These are phyloP conservation scores for Tympanuchus pallidicinctus DNA, from an alignment of 2,113 vertebrate genomes.

Conservation along the genomic window DNA sequence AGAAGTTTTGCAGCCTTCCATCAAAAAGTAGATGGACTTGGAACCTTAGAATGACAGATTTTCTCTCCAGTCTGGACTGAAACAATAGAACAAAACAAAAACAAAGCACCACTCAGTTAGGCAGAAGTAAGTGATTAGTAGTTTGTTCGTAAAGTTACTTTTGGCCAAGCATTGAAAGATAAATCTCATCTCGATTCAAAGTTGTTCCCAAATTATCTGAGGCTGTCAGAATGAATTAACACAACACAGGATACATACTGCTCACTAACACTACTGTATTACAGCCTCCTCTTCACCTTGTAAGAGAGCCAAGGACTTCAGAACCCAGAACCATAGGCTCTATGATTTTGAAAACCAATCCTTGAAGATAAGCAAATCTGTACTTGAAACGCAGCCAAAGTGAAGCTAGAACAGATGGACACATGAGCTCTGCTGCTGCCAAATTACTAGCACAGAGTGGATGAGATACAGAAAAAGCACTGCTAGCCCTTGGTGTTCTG, in stretches of 20 bases:
- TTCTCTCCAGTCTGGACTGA: not conserved
- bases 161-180: not conserved
- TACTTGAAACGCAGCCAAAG: not conserved
- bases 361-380: not conserved
- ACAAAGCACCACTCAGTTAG: not conserved
- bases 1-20: not conserved
- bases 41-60: not conserved
- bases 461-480: not conserved
- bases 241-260: accelerated
- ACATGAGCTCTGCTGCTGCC: not conserved
- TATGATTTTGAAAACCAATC: not conserved
- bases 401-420: not conserved
- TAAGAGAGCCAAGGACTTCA: not conserved
- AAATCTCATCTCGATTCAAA: not conserved
- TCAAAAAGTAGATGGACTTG: not conserved
- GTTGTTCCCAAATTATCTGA: not conserved
- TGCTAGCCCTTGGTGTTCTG: not conserved
- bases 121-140: not conserved
- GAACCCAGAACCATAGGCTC: not conserved
- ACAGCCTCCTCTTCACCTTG: not conserved
- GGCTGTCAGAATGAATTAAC: not conserved
- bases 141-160: not conserved
- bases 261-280: not conserved
- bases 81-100: not conserved
- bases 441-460: not conserved